Conservation (phyloP, 1,140 invertebrate species). For the Meloidogyne chitwoodi region DNA sequence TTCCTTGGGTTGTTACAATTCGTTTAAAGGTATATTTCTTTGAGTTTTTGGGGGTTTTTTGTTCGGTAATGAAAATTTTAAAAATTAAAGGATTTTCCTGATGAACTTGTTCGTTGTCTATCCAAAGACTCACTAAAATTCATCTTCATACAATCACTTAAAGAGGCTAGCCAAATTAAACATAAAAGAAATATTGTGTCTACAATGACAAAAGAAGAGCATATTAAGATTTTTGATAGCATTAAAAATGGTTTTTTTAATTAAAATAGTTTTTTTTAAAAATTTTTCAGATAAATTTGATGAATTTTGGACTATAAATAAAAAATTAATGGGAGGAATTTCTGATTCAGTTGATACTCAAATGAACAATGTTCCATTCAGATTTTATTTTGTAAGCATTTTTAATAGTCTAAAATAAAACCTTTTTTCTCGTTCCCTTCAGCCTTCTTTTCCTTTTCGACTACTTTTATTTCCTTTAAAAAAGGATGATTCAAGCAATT, state of each 20-base stretch:
- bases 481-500: slow-evolving; percentile 64
- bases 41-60: neutral
- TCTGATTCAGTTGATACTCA: slow-evolving; percentile 56
- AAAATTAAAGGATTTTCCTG: slow-evolving; percentile 63
- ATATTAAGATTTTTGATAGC: slow-evolving; percentile 89
- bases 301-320: slow-evolving; percentile 95
- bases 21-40: slow-evolving; percentile 83
- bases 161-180: slow-evolving; percentile 95
- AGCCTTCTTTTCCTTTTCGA: slow-evolving; percentile 63
- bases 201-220: slow-evolving; percentile 93
- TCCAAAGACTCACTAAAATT: slow-evolving; percentile 81
- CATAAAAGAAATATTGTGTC: slow-evolving; percentile 84
- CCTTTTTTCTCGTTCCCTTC: slow-evolving; percentile 67
- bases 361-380: slow-evolving; percentile 63
- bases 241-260: slow-evolving; percentile 75
- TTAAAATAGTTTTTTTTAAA: neutral
- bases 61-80: neutral
- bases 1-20: slow-evolving; percentile 90
- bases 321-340: slow-evolving; percentile 81
- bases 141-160: slow-evolving; percentile 87
- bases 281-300: slow-evolving; percentile 89
- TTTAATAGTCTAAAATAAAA: slow-evolving; percentile 70
- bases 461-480: slow-evolving; percentile 17
- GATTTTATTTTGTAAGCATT: slow-evolving; percentile 41
- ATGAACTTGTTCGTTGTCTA: slow-evolving; percentile 63